Evolutionary conservation across 2,888 invertebrate species (phyloP), one percentile per base, ranked within the genome.

Genomic region (Scaptodrosophila latifasciaeformis): DNA sequence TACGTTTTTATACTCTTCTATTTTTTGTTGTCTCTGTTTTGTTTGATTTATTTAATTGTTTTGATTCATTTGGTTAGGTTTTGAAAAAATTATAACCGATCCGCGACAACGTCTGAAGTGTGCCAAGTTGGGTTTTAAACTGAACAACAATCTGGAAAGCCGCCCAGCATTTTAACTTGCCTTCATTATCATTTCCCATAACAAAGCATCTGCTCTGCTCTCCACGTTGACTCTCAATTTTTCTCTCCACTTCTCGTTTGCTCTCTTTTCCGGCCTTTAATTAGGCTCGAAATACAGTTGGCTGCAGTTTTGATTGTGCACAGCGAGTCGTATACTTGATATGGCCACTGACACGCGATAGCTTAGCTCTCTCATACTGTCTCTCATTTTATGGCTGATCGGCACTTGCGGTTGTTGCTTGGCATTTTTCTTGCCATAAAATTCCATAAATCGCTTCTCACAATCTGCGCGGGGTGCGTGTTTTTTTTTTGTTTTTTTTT

Each of bases 51-150:
- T n/a, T n/a, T n/a, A n/a, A n/a, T n/a, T n/a, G n/a, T 5, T 9
- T 27, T n/a, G 31, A 31, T 12, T 31, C 3, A 31, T n/a, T 47
- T 47, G 18, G 34, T 35, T 37, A 3, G 21, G 2, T 29, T 34
- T 19, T 10, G n/a, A 4, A 13, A 30, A 21, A 39, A 31, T 3
- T 15, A 2, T n/a, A 15, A 13, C 12, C 30, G 27, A 19, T 19
- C n/a, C 2, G 24, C 21, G 60, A 29, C 17, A 48, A 59, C 75
- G 51, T 49, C 63, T 45, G 56, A 34, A 46, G 43, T 45, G 76
- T 62, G 40, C 50, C 35, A 59, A 53, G 59, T 58, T 49, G 34
- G 54, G 56, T 54, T 54, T 49, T 24, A 44, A 58, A 70, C 65
- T 72, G 63, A 70, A 46, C 58, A 30, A 57, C 30, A 7, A 29